These are phyloP conservation scores for western clawed frog (Xenopus tropicalis) DNA, from an alignment of 2,113 vertebrate species.

Conservation along the genomic window UCB_Xtro_10.0 CM004447.2:117308001-117308500, in stretches of 20 bases:
- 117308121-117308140: too few relatives aligned
- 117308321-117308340: slow-evolving; percentile 17
- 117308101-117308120: not conserved
- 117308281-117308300: slow-evolving; percentile 27
- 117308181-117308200: not conserved
- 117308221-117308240: slow-evolving; percentile 11
- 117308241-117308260: slow-evolving; percentile 23
- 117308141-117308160: not conserved
- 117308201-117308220: slow-evolving; percentile 25
- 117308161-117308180: slow-evolving; percentile 9
- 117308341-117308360: slow-evolving; percentile 29
- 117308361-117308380: not conserved
- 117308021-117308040: too few relatives aligned
- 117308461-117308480: not conserved
- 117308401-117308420: not conserved
- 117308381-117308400: slow-evolving; percentile 26
- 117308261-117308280: slow-evolving; percentile 21
- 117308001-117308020: too few relatives aligned
- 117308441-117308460: not conserved
- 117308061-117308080: too few relatives aligned
- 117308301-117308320: slow-evolving; percentile 38
- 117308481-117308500: slow-evolving; percentile 9
- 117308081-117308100: not conserved
- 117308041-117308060: too few relatives aligned
- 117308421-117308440: slow-evolving; percentile 20